Percentiles rank a stretch among this genome's conserved stretches.
Conservation (phyloP, 2,888 invertebrate genomes). For the Drosophila acutilabella region DNA sequence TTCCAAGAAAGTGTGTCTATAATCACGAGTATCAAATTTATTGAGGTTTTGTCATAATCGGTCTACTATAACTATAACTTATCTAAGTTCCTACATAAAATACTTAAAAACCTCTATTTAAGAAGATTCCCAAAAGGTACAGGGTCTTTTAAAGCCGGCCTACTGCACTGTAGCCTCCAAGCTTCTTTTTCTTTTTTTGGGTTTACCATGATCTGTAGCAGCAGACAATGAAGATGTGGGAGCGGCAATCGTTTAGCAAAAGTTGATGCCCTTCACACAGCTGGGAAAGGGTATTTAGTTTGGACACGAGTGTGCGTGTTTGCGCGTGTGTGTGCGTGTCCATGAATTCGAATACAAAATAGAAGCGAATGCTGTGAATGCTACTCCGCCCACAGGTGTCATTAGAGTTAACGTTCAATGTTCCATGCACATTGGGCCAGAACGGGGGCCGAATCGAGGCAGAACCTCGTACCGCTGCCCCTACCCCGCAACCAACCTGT, state of each 20-base stretch:
- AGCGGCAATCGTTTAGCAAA: conserved; percentile 57
- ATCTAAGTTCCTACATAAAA: too few species aligned
- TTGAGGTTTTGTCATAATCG: too few species aligned
- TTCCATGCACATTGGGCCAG: conserved; percentile 72
- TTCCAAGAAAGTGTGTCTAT: too few species aligned
- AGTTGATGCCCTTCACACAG: conserved; percentile 65
- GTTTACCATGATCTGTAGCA: conserved; percentile 57
- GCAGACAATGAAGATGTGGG: conserved; percentile 50
- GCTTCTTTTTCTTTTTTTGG: background rate
- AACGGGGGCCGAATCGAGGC: conserved; percentile 66
- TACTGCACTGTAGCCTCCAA: too few species aligned
- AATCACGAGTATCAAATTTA: too few species aligned
- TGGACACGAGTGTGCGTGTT: conserved; percentile 16
- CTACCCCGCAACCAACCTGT: conserved; percentile 41
- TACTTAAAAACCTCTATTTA: too few species aligned
- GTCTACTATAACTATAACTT: too few species aligned
- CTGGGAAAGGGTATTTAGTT: conserved; percentile 30
- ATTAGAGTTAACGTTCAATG: conserved; percentile 66
- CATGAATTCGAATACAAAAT: conserved; percentile 59
- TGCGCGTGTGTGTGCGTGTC: conserved; percentile 55
- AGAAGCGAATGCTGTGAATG: conserved; percentile 38
- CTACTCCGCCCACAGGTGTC: conserved; percentile 72
- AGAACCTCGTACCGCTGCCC: conserved; percentile 44
- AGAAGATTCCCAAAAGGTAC: too few species aligned
- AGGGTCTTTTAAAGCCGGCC: too few species aligned